Conservation (phyloP, 2,797 vertebrate genomes). For the Tympanoctomys barrerae region DNA sequence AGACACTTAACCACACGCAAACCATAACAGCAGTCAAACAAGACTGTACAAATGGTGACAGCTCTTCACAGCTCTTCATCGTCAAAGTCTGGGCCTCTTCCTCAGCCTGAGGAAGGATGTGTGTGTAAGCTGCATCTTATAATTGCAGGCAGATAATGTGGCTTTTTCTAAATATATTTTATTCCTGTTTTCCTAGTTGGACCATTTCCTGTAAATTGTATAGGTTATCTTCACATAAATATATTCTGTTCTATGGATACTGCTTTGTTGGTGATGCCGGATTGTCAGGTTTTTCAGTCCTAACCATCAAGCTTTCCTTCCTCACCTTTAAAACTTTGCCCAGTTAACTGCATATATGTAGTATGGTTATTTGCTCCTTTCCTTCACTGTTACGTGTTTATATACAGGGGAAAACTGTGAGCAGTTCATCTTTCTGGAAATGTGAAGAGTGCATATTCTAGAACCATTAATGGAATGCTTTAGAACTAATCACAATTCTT, state of each 20-base stretch:
- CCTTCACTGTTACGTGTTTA: not conserved
- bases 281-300: not conserved
- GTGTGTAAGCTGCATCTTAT: not conserved
- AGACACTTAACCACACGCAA: not conserved
- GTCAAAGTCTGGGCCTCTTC: not conserved
- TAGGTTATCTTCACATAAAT: not conserved
- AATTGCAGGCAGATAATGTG: not conserved
- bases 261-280: not conserved
- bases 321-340: not conserved
- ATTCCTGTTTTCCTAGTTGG: not conserved
- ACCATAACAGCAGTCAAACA: fast-evolving
- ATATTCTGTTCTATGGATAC: too few species aligned
- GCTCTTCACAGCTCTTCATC: not conserved
- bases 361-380: not conserved
- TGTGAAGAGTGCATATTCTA: not conserved
- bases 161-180: not conserved
- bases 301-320: not conserved
- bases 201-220: not conserved
- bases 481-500: not conserved
- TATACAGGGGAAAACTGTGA: not conserved
- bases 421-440: not conserved
- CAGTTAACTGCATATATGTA: not conserved
- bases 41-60: too few species aligned
- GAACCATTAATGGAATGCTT: not conserved
- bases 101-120: not conserved